Percentiles rank a stretch among this genome's conserved stretches.
Evolutionary conservation across 2,888 invertebrate genomes (phyloP).

Genomic region (Lepeophtheirus nordmannii): DNA sequence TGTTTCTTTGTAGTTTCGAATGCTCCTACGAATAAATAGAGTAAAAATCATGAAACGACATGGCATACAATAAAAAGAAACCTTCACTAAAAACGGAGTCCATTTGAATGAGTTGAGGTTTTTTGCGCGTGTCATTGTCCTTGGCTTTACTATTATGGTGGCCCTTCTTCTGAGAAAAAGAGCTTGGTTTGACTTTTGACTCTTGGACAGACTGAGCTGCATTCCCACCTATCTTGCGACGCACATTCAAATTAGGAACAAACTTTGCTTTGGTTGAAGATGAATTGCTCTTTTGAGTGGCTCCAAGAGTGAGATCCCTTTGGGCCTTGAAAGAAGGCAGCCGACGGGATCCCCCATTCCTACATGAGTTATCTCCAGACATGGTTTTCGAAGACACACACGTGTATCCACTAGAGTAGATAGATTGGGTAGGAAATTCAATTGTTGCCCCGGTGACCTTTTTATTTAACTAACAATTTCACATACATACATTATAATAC

Average conservation of each 20-base stretch:
- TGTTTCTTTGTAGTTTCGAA: too few species aligned
- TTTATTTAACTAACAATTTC: too few species aligned
- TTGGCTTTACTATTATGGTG: not conserved
- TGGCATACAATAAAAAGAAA: not conserved
- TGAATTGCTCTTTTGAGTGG: not conserved
- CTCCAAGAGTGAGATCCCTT: conserved; percentile 17
- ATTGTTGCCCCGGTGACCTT: too few species aligned
- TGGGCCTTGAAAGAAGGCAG: conserved; percentile 14
- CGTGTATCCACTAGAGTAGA: too few species aligned
- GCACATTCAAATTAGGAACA: conserved; percentile 22
- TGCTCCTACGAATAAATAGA: too few species aligned
- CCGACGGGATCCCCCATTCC: not conserved
- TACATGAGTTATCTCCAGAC: not conserved
- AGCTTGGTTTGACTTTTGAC: not conserved
- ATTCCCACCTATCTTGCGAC: not conserved
- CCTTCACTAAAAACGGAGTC: conserved; percentile 17
- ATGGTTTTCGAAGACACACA: not conserved
- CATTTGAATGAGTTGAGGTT: conserved; percentile 17
- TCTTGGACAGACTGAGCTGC: not conserved
- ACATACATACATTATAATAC: too few species aligned
- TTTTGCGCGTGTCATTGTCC: not conserved
- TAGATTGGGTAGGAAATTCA: too few species aligned
- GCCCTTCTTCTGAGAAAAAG: not conserved
- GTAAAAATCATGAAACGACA: too few species aligned
- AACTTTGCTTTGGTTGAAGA: conserved; percentile 5